Conservation (phyloP, 2,888 invertebrate genomes). For the Rhimphoctona megacephalus region DNA sequence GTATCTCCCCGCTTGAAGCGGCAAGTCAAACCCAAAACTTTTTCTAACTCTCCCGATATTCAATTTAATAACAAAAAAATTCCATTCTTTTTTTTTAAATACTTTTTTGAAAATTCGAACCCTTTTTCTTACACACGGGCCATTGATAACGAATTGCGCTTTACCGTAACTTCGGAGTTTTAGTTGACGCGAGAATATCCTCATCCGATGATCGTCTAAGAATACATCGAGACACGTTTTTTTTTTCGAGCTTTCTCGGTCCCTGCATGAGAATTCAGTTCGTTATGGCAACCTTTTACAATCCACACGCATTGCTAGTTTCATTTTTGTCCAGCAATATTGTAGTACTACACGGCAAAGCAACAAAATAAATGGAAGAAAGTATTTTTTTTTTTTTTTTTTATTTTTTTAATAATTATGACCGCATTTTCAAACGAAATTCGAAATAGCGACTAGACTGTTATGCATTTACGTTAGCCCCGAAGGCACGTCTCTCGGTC, state of each 20-base stretch:
- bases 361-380: no score
- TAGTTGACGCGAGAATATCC: not conserved
- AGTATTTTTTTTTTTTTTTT: not conserved
- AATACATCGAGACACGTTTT: conserved; percentile 33
- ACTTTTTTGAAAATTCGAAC: not conserved
- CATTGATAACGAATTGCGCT: not conserved
- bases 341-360: not conserved
- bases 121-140: not conserved
- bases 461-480: conserved; percentile 29
- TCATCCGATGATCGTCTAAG: conserved; percentile 15
- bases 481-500: conserved; percentile 15
- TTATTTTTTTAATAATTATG: no score
- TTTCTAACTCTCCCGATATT: not conserved
- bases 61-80: not conserved
- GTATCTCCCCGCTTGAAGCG: conserved; percentile 5
- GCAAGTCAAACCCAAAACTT: not conserved
- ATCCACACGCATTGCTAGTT: not conserved
- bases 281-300: not conserved
- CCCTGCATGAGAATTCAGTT: not conserved
- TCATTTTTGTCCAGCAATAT: not conserved
- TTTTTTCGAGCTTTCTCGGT: not conserved
- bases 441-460: not conserved
- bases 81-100: not conserved
- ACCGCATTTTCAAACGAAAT: not conserved
- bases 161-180: conserved; percentile 7